These are phyloP conservation scores for Pseudomyrmex cubaensis DNA, from an alignment of 1,140 invertebrate species.

Conservation along the genomic window DNA sequence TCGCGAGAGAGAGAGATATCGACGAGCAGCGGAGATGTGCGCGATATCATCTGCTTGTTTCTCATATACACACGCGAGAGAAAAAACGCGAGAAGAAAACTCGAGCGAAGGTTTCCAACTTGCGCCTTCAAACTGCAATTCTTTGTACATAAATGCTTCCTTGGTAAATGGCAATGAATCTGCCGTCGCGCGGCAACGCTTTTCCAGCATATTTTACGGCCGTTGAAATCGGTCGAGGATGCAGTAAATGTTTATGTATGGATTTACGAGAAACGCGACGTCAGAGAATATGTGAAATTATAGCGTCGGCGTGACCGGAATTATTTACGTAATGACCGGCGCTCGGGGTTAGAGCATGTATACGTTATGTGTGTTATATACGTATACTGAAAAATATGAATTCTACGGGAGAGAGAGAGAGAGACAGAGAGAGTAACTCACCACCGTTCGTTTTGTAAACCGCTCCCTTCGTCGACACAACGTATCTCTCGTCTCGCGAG, in stretches of 20 bases:
- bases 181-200: not conserved
- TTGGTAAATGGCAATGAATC: not conserved
- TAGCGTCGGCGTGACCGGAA: constrained; percentile 23
- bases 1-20: constrained; percentile 59
- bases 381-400: constrained; percentile 37
- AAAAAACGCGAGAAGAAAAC: not conserved
- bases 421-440: not conserved
- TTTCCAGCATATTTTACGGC: constrained; percentile 6
- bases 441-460: not conserved
- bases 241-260: constrained; percentile 34
- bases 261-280: constrained; percentile 35
- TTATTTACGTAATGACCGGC: constrained; percentile 43
- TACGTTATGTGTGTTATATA: not conserved
- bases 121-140: constrained; percentile 45
- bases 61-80: not conserved
- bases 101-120: no score
- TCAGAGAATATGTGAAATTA: constrained; percentile 43
- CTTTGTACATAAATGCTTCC: constrained; percentile 38
- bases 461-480: not conserved
- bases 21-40: constrained; percentile 25
- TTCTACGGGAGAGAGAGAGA: no score
- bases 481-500: not conserved
- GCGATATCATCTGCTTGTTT: constrained; percentile 60
- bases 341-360: not conserved
- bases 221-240: constrained; percentile 32